Evolutionary conservation across 2,797 vertebrate genomes (phyloP).

Genomic region (Glossophaga mutica): DNA sequence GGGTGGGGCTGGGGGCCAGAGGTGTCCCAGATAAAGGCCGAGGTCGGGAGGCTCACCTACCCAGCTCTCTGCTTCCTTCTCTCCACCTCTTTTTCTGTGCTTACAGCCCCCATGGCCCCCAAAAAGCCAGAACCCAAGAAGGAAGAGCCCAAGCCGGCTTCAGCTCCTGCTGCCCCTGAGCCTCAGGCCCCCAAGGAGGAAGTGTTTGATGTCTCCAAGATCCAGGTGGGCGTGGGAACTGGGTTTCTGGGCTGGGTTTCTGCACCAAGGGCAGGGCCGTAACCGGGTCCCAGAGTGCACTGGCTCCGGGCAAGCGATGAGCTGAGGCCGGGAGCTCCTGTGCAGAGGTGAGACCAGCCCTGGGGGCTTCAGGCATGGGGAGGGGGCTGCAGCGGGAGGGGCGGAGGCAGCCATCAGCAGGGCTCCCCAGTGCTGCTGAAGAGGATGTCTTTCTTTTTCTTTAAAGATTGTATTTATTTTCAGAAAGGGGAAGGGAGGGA

Average conservation of each 20-base stretch:
- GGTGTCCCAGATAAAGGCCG: conserved; percentile 53
- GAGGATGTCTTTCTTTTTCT: neutral
- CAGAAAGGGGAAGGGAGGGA: neutral
- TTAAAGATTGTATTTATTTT: neutral
- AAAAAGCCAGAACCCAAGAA: conserved; percentile 93
- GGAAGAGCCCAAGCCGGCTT: conserved; percentile 90
- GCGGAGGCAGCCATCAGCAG: neutral
- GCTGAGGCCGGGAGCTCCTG: neutral
- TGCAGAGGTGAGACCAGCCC: neutral
- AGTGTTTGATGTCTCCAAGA: conserved; percentile 88
- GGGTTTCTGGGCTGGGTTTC: too few relatives aligned
- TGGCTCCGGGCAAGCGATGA: neutral
- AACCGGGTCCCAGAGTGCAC: neutral
- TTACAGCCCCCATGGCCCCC: conserved; percentile 86
- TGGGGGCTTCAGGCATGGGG: neutral
- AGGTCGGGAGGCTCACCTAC: neutral
- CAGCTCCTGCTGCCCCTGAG: conserved; percentile 85
- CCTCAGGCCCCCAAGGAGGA: conserved; percentile 90
- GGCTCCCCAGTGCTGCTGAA: neutral
- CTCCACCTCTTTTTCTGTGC: neutral
- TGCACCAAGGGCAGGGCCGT: neutral
- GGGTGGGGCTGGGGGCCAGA: conserved; percentile 70
- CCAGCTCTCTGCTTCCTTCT: neutral
- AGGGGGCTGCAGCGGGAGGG: neutral
- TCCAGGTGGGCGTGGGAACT: conserved; percentile 86